Base-by-base conservation (phyloP, 2,888 invertebrate species). In the Boloria euphrosyne region DNA sequence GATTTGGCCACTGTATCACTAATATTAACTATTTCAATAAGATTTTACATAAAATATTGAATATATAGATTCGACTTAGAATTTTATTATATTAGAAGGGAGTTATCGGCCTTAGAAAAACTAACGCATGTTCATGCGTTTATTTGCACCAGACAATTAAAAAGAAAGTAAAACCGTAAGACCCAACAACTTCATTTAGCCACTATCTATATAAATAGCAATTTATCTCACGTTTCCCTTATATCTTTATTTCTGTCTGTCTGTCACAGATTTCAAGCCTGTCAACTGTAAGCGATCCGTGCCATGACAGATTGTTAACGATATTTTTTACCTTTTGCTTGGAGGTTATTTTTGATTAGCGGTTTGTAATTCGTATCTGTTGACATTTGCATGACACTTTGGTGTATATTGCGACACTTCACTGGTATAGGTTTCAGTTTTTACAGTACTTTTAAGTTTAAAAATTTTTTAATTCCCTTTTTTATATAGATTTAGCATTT, bases 251-350 rank as follows among this genome's bases (percentile, higher is more conserved):
- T 66, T 68, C 67, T 68, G 64, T 65, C 68, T 71, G 74, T 74
- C 76, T 69, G 75, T 77, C 74, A 74, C 75, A 72, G 74, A 80
- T 80, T 80, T 80, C 77, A 79, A 72, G 81, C 78, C 69, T 79
- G 80, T 81, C 82, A 72, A 68, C 66, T 74, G 67, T 66, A 73
- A 70, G 65, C 70, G 73, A 69, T 69, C 67, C 70, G 69, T 54
- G 51, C 65, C 74, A 73, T 69, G 75, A 78, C 77, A 63, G 69
- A 74, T 74, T 68, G 58, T 58, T 62, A 52, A 51, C 51, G 50
- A 49, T 66, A 60, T 68, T 66, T 65, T 62, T 71, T 70, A 46
- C 57, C 22, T 38, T 59, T 54, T 27, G n/a, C 14, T 58, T 27
- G 46, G n/a, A 46, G 50, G 63, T 66, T 66, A 69, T 69, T 71